Conservation (phyloP, 2,888 invertebrate genomes). For the Monopis laevigella region DNA sequence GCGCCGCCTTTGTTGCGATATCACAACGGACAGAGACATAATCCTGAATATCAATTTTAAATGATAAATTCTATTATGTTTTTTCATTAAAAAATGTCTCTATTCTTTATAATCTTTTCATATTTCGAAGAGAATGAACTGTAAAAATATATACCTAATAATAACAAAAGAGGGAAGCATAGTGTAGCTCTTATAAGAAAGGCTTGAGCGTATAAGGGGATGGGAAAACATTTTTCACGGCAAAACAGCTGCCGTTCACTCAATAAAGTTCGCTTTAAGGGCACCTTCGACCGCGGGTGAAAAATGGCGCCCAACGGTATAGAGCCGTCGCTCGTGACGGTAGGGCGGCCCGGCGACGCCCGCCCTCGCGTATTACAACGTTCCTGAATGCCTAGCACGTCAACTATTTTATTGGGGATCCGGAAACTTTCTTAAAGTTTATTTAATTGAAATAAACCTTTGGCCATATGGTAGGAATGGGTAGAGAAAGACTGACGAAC, state of each 20-base stretch:
- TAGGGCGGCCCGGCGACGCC: slow-evolving; percentile 18
- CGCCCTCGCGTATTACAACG: slow-evolving; percentile 1
- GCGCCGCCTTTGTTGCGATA: slow-evolving; percentile 39
- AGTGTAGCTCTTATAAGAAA: slow-evolving; percentile 7
- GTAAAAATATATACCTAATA: slow-evolving; percentile 1
- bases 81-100: no score
- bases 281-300: slow-evolving; percentile 31
- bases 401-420: slow-evolving; percentile 5
- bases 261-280: slow-evolving; percentile 44
- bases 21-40: slow-evolving; percentile 19
- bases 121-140: slow-evolving; percentile 5
- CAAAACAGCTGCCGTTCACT: slow-evolving; percentile 36
- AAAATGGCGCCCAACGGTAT: slow-evolving; percentile 26
- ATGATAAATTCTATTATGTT: no score
- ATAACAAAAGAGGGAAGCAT: slow-evolving; percentile 1
- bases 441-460: no score
- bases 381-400: slow-evolving; percentile 3
- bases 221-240: slow-evolving; percentile 35
- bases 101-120: background rate
- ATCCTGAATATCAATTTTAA: slow-evolving; percentile 2
- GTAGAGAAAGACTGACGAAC: no score
- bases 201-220: slow-evolving; percentile 20
- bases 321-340: slow-evolving; percentile 21
- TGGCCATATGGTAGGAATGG: no score
- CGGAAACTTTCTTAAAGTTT: slow-evolving; percentile 3